Conservation (phyloP, 37 sponge, comb jelly and placozoan genomes). For the Amphimedon queenslandica region DNA sequence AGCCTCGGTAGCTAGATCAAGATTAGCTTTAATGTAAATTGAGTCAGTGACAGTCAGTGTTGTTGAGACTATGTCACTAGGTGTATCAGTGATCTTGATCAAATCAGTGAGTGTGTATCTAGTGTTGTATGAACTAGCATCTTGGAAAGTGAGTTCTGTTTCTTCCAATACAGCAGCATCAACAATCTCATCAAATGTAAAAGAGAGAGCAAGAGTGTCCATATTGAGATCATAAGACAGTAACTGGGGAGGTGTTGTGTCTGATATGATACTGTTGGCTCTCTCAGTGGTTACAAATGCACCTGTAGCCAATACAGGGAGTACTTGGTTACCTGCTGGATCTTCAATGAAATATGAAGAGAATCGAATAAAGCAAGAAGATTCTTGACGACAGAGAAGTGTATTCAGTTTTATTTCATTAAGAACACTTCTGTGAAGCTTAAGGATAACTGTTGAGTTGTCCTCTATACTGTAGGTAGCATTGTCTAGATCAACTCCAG, state of each 20-base stretch:
- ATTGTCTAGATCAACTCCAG: constrained; percentile 22
- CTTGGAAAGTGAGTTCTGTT: constrained; percentile 47
- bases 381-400: constrained; percentile 30
- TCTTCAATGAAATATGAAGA: constrained; percentile 53
- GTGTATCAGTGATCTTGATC: constrained; percentile 14
- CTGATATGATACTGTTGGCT: constrained; percentile 32
- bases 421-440: constrained; percentile 38
- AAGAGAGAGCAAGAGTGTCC: constrained; percentile 31
- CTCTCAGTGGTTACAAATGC: constrained; percentile 26
- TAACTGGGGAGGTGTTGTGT: constrained; percentile 69
- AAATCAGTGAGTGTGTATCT: constrained; percentile 53
- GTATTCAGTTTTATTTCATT: constrained; percentile 48
- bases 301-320: constrained; percentile 13
- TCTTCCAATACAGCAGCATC: constrained; percentile 45
- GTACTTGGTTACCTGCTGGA: constrained; percentile 54
- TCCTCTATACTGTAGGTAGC: constrained; percentile 18
- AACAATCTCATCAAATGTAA: constrained; percentile 80
- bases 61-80: constrained; percentile 46
- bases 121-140: constrained; percentile 35
- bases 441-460: constrained; percentile 44
- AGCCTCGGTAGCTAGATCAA: constrained; percentile 51
- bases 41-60: constrained; percentile 36
- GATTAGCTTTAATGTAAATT: constrained; percentile 59
- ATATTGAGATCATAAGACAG: constrained; percentile 65
- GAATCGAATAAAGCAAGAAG: constrained; percentile 48